Base-by-base conservation (phyloP, 1,140 invertebrate genomes). In the Aphidius gifuensis region DNA sequence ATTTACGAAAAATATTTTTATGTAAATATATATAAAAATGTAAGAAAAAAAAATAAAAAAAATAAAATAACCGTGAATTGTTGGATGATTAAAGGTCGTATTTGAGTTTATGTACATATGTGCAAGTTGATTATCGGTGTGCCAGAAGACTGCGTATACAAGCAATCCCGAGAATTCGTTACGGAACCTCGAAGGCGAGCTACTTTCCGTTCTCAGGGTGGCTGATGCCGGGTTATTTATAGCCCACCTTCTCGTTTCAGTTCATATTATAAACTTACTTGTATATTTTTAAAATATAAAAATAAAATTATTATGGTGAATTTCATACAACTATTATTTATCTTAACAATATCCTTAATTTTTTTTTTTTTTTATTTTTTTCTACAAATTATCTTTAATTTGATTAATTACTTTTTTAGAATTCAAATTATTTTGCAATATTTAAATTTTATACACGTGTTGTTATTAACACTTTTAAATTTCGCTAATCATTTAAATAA, bases 171-270 rank as follows among this genome's bases (percentile, higher is more conserved):
- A 68, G 77, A 78, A 79, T 79, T 77, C 74, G 69, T 75, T 78
- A 75, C 73, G 69, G 71, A 74, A 73, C 68, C 63, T 68, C 67
- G 73, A 79, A 79, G 77, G 76, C 77, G 73, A 79, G 71, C 77
- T 78, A 78, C 77, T 79, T 77, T 79, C 74, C 75, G 76, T 76
- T 78, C 76, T 78, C 75, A 74, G 75, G 71, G 75, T 77, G 76
- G 74, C 67, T 73, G 71, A 66, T 69, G 69, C 42, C 64, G 60
- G 64, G 71, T 73, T 77, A 77, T 78, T 77, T 77, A 77, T 77
- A 77, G 72, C 72, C 61, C 61, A 49, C 50, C 56, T 58, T 48
- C 46, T 47, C 44, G 42, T n/a, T 46, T 47, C 56, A 21, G 56
- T 55, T 55, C 39, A 55, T 55, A 55, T 11, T n/a, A 6, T 40